These are phyloP conservation scores for Scaeva pyrastri DNA, from an alignment of 2,888 invertebrate genomes.

Conservation along the genomic window DNA sequence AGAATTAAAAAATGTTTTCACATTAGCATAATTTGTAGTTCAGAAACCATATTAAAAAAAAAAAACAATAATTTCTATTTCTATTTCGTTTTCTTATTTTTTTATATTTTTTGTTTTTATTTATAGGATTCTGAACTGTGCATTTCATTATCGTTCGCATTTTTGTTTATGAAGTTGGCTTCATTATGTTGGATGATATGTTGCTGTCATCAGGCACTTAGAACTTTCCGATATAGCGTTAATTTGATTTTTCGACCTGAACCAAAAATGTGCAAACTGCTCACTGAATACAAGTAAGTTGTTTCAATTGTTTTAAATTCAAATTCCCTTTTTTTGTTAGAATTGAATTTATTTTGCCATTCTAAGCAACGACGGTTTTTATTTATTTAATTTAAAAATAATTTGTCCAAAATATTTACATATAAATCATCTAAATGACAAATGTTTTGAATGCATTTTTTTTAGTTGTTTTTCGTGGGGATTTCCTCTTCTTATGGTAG, in stretches of 20 bases:
- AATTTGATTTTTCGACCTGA: conserved; percentile 67
- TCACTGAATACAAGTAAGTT: conserved; percentile 66
- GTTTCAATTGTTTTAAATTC: too few relatives aligned
- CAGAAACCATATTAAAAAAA: too few relatives aligned
- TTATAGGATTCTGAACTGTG: conserved; percentile 65
- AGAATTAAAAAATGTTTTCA: too few relatives aligned
- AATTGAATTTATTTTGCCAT: too few relatives aligned
- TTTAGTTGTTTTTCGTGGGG: conserved; percentile 81
- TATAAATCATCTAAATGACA: not conserved
- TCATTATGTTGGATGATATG: conserved; percentile 70
- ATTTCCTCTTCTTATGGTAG: conserved; percentile 85
- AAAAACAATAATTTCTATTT: too few relatives aligned
- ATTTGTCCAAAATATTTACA: too few relatives aligned
- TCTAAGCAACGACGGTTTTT: too few relatives aligned
- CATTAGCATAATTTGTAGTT: too few relatives aligned
- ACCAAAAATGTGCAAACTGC: conserved; percentile 64
- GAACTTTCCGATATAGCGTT: conserved; percentile 68
- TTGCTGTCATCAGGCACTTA: conserved; percentile 66
- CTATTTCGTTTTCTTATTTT: too few relatives aligned
- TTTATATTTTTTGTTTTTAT: not conserved
- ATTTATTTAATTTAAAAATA: too few relatives aligned
- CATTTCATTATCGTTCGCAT: conserved; percentile 58
- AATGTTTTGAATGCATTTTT: not conserved
- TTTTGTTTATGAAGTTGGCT: conserved; percentile 67
- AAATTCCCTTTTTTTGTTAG: too few relatives aligned